phyloP scores from a whole-genome alignment of 1,140 invertebrate species.

The Copidosoma floridanum region DNA sequence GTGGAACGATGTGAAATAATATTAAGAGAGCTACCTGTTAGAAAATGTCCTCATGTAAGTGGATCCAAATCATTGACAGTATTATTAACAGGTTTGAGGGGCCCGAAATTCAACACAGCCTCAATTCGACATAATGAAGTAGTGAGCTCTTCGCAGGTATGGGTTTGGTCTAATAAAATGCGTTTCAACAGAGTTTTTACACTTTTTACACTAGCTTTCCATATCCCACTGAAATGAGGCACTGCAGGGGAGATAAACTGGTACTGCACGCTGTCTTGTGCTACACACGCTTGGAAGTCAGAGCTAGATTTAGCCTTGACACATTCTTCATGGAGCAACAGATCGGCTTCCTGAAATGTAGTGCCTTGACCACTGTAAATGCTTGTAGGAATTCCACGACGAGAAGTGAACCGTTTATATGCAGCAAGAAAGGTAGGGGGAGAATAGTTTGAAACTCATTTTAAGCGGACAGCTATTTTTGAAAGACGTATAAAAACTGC shows the following conservation, averaged over 20 bases:
- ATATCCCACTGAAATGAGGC: neutral
- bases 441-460: neutral
- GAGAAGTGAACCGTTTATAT: neutral
- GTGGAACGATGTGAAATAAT: too few species aligned
- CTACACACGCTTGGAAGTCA: too few species aligned
- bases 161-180: too few species aligned
- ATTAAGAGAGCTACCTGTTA: too few species aligned
- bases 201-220: too few species aligned
- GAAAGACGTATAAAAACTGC: neutral
- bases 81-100: neutral
- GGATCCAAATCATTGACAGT: neutral
- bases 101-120: too few species aligned
- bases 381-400: neutral
- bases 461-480: neutral
- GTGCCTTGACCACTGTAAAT: neutral
- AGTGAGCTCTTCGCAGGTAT: neutral
- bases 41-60: too few species aligned
- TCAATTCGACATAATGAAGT: neutral
- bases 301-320: neutral
- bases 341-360: too few species aligned
- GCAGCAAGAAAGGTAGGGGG: neutral
- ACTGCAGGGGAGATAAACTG: neutral
- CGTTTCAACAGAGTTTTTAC: too few species aligned
- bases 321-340: neutral
- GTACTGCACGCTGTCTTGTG: neutral